Percentiles rank a stretch among this genome's conserved stretches.
Evolutionary conservation across 2,113 vertebrate genomes (phyloP).

Genomic region (Hystrix brachyura): DNA sequence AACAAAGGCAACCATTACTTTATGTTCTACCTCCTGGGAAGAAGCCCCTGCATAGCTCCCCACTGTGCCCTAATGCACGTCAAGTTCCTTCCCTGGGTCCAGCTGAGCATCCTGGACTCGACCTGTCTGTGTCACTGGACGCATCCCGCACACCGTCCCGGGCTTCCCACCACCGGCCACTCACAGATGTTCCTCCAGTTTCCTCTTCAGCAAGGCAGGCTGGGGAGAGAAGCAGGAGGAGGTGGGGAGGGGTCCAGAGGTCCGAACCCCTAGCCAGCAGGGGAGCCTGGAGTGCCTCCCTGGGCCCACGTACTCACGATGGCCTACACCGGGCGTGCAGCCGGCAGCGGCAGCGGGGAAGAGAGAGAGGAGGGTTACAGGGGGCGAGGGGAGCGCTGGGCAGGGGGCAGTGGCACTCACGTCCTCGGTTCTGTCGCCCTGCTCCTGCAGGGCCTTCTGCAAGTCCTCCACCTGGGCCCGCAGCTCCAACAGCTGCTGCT

Average conservation of each 20-base stretch:
- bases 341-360: slow-evolving; percentile 60
- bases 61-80: not conserved
- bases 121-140: not conserved
- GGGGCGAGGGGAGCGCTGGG: not conserved
- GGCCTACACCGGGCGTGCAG: slow-evolving; percentile 69
- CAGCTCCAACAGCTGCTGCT: slow-evolving; percentile 93
- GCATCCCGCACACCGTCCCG: not conserved
- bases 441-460: slow-evolving; percentile 92
- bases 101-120: not conserved
- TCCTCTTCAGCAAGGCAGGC: slow-evolving; percentile 93
- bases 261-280: not conserved
- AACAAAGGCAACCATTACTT: not conserved
- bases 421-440: slow-evolving; percentile 92
- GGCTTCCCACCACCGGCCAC: slow-evolving; percentile 75
- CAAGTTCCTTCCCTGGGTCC: not conserved
- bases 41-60: not conserved
- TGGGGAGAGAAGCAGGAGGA: slow-evolving; percentile 74
- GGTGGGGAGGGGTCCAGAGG: not conserved
- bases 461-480: slow-evolving; percentile 92
- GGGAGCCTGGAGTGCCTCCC: not conserved
- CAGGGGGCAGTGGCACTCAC: slow-evolving; percentile 88
- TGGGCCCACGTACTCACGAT: slow-evolving; percentile 82
- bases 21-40: not conserved
- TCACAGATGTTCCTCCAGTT: slow-evolving; percentile 96
- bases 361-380: slow-evolving; percentile 77